phyloP scores from a whole-genome alignment of 2,888 invertebrate genomes.

The Drosophila dives region DNA sequence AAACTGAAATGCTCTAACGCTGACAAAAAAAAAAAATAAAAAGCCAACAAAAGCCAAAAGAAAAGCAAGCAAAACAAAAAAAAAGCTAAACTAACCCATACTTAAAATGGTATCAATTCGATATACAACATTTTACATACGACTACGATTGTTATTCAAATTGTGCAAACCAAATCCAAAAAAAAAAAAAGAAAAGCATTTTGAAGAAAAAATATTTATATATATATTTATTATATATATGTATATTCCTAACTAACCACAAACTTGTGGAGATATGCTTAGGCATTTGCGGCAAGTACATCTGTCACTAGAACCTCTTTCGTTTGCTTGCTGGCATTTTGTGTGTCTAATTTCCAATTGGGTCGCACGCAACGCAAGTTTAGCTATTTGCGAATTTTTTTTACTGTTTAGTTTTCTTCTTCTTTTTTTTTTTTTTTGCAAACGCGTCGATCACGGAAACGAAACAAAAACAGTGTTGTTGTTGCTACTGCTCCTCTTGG shows the following conservation, averaged over 20 bases:
- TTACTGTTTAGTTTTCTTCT: constrained; percentile 6
- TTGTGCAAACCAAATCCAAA: background rate
- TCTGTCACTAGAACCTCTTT: constrained; percentile 3
- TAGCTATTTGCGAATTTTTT: constrained; percentile 66
- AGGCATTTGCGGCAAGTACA: background rate
- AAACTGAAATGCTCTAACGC: constrained; percentile 19
- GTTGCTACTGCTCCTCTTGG: constrained; percentile 32
- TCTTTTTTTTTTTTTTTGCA: constrained; percentile 43
- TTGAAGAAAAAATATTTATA: background rate
- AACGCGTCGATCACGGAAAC: constrained; percentile 74
- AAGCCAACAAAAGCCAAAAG: background rate
- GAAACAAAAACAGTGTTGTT: constrained; percentile 64
- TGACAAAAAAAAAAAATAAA: background rate
- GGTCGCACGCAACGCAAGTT: constrained; percentile 66
- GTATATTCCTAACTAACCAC: background rate
- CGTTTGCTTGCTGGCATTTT: constrained; percentile 32
- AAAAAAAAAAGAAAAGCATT: background rate
- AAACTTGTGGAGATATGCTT: background rate
- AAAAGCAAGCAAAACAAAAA: background rate
- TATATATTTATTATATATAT: background rate
- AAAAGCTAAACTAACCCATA: background rate
- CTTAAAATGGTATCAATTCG: background rate
- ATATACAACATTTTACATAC: background rate
- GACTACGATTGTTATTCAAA: background rate
- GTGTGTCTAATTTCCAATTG: constrained; percentile 77